Conservation (phyloP, 2,113 vertebrate genomes). For the Larimichthys crocea region DNA sequence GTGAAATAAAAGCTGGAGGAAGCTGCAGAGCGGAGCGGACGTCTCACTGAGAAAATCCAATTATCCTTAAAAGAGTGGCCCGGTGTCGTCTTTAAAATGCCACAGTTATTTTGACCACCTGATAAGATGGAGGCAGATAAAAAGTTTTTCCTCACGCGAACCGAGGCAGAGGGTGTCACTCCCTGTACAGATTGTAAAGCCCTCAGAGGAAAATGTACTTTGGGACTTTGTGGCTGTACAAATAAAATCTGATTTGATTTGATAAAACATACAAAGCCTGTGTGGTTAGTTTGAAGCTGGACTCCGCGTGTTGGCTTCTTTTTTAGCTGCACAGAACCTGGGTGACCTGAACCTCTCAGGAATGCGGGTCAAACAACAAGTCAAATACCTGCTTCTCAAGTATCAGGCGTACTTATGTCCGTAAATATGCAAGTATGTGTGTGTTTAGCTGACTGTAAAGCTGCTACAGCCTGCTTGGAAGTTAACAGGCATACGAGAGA, state of each 20-base stretch:
- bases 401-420: slow-evolving; percentile 5
- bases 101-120: slow-evolving; percentile 5
- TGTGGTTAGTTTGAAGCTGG: neutral
- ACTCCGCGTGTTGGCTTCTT: neutral
- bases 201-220: no score
- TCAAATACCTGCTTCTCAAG: slow-evolving; percentile 34
- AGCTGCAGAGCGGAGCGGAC: neutral
- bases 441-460: slow-evolving; percentile 1
- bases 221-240: no score
- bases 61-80: neutral
- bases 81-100: slow-evolving; percentile 12
- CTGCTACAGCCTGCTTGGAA: neutral
- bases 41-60: slow-evolving; percentile 7
- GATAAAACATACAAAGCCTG: neutral
- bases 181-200: no score
- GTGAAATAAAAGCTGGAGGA: neutral
- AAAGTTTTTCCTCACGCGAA: neutral
- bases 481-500: neutral
- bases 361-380: slow-evolving; percentile 46
- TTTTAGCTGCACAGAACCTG: neutral
- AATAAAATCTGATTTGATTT: no score
- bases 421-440: slow-evolving; percentile 1
- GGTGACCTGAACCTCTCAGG: slow-evolving; percentile 30
- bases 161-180: no score
- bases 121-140: slow-evolving; percentile 5